Conservation (phyloP, 2,113 vertebrate species). For the Gadus chalcogrammus region DNA sequence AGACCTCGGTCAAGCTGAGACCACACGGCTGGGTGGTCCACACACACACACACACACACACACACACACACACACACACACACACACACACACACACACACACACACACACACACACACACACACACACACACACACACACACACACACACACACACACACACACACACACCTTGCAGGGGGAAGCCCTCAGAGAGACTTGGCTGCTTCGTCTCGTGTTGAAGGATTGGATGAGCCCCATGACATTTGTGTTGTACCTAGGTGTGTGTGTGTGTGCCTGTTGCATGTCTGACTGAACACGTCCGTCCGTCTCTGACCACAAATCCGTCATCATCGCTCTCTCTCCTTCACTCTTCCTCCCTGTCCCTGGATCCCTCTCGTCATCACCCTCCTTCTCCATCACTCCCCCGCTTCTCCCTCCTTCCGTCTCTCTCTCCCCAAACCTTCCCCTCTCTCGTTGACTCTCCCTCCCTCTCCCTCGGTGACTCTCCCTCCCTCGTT, state of each 20-base stretch:
- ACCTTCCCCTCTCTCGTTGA: no score
- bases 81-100: not conserved
- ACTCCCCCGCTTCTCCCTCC: constrained; percentile 21
- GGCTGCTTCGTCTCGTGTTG: not conserved
- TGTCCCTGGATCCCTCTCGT: constrained; percentile 4
- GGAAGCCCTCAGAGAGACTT: not conserved
- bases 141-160: constrained; percentile 1
- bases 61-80: constrained; percentile 5
- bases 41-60: constrained; percentile 1
- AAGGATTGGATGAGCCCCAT: not conserved
- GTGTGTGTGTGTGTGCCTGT: no score
- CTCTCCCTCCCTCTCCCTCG: constrained; percentile 19
- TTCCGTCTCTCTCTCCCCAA: constrained; percentile 15
- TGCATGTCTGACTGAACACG: constrained; percentile 16
- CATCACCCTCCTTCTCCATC: constrained; percentile 27
- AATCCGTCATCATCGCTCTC: constrained; percentile 46
- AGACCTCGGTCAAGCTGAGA: constrained; percentile 4
- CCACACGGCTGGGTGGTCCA: constrained; percentile 4
- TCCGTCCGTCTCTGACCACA: constrained; percentile 26
- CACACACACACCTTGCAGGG: not conserved
- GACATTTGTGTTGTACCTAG: not conserved
- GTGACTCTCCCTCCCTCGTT: not conserved
- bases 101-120: not conserved
- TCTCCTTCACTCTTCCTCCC: constrained; percentile 27
- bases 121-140: constrained; percentile 1